Base-by-base conservation (phyloP, 2,797 vertebrate species). In the Pristis pectinata region DNA sequence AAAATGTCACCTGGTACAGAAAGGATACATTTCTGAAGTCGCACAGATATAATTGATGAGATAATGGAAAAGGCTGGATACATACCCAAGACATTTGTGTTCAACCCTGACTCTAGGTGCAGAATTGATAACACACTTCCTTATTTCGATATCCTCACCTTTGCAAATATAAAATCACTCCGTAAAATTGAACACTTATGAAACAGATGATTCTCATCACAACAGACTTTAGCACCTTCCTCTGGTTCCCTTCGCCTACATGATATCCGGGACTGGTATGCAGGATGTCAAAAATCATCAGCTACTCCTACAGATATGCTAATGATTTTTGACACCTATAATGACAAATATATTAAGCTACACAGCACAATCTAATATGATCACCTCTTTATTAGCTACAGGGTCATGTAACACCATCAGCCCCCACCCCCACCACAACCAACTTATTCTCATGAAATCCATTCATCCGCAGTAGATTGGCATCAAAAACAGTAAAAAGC, bases 301-400 rank as follows among this genome's bases (percentile, higher is more conserved):
- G 92, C 92, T 53, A 94, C 92, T 76, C 92, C 92, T 76, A 94
- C 92, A 53, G 41, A 76, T 74, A 74, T 74, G 67, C 92, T 94
- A 53, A 94, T 94, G 30, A 74, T 94, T 76, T 94, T 76, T 94
- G 92, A 94, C 92, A 94, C 64, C 27, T 72, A 94, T 53, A 94
- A 94, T 94, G 92, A n/a, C 70, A 94, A 94, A 94, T 94, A 53
- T 76, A 94, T 94, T 74, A 94, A 94, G 67, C 92, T 94, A 94
- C 92, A 74, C 27, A 49, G 92, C 70, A 94, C 70, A 94, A 94
- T 94, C 70, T 76, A 94, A 94, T 70, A 94, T 74, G 70, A 74
- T 94, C 92, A 76, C 30, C 92, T 94, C 92, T 76, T 94, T 76
- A 94, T 76, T 94, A 76, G 11, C 92, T 53, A 53, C 44, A 44